Conservation (phyloP, 2,888 invertebrate genomes). For the Amaurobius ferox region DNA sequence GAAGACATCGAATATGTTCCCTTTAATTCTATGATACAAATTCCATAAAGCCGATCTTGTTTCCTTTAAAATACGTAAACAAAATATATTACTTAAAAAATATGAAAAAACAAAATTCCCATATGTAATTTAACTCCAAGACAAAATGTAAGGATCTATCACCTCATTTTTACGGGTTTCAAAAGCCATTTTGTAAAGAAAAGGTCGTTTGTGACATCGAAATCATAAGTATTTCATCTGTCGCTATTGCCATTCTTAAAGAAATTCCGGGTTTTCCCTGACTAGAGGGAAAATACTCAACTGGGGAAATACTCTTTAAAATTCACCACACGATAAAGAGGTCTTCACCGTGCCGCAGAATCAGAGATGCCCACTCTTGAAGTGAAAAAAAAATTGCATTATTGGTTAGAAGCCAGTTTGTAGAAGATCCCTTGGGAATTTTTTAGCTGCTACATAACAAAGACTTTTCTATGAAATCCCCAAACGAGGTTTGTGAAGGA, state of each 20-base stretch:
- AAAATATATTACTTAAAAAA: too few relatives aligned
- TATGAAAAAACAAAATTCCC: too few relatives aligned
- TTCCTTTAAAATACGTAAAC: too few relatives aligned
- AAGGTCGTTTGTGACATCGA: too few relatives aligned
- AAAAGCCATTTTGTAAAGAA: too few relatives aligned
- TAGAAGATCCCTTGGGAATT: neutral
- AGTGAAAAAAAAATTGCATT: neutral
- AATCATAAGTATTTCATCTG: neutral
- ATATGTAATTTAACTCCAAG: too few relatives aligned
- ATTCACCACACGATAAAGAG: neutral
- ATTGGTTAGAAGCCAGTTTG: slow-evolving; percentile 22
- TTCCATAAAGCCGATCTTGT: too few relatives aligned
- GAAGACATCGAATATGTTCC: too few relatives aligned
- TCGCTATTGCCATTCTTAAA: neutral
- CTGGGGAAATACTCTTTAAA: neutral
- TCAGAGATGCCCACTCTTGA: neutral
- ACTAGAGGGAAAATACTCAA: neutral
- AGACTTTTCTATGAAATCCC: neutral
- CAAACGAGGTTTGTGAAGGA: neutral
- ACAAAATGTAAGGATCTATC: too few relatives aligned
- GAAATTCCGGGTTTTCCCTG: neutral
- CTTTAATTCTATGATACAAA: too few relatives aligned
- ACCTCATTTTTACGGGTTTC: too few relatives aligned
- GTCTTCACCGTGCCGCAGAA: neutral
- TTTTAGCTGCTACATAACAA: slow-evolving; percentile 15